phyloP scores from a whole-genome alignment of 2,888 invertebrate genomes.

The Cylindroiulus punctatus region DNA sequence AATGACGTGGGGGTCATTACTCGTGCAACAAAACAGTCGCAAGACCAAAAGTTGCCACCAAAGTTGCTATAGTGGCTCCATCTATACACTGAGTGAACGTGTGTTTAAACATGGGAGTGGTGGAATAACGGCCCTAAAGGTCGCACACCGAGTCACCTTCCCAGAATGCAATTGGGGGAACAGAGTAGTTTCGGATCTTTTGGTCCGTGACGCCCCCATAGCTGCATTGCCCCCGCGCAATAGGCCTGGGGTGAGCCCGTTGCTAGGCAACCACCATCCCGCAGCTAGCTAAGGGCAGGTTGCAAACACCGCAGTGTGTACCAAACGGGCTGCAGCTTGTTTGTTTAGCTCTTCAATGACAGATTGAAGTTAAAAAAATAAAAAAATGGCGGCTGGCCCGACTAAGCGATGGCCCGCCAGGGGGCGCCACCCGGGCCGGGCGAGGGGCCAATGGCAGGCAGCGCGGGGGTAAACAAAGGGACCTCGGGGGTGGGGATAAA shows the following conservation, averaged over 20 bases:
- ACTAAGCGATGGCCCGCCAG: constrained; percentile 16
- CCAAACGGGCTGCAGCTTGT: constrained; percentile 54
- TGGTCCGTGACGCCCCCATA: not conserved
- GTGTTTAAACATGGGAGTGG: too few species aligned
- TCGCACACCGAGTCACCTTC: too few species aligned
- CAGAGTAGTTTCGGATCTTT: not conserved
- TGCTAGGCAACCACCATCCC: constrained; percentile 48
- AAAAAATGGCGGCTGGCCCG: constrained; percentile 33
- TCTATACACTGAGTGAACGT: not conserved
- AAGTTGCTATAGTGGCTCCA: not conserved
- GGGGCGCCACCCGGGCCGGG: not conserved
- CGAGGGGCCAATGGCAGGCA: not conserved
- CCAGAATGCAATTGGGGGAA: not conserved
- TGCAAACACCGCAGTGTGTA: constrained; percentile 47
- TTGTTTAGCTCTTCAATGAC: constrained; percentile 56
- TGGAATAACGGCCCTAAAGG: too few species aligned
- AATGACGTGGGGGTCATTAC: too few species aligned
- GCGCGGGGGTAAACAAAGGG: not conserved
- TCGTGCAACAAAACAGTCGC: too few species aligned
- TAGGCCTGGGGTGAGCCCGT: constrained; percentile 31
- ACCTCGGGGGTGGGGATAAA: constrained; percentile 8
- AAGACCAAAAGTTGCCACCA: too few species aligned
- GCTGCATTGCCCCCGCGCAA: not conserved
- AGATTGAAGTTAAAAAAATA: constrained; percentile 51
- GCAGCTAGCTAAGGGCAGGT: constrained; percentile 48